Evolutionary conservation across 2,888 invertebrate genomes (phyloP).

Genomic region (Drosophila lacicola): DNA sequence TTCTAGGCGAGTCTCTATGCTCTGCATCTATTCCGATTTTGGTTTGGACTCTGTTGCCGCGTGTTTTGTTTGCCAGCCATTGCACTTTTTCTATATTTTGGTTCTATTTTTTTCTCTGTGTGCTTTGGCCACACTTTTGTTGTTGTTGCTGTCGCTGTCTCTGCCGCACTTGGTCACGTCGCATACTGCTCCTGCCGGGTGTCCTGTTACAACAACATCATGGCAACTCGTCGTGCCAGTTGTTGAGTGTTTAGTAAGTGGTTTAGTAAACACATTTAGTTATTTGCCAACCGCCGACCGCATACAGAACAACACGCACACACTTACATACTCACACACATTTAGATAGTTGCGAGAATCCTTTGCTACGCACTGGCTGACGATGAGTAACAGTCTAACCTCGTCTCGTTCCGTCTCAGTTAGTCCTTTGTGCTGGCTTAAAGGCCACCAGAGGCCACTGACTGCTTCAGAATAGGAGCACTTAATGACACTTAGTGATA

Average conservation of each 20-base stretch:
- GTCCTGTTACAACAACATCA: constrained; percentile 26
- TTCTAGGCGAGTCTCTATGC: constrained; percentile 31
- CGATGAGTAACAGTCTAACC: constrained; percentile 28
- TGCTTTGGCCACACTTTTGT: constrained; percentile 40
- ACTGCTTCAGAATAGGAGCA: constrained; percentile 43
- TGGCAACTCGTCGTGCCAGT: constrained; percentile 51
- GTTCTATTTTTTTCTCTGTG: constrained; percentile 28
- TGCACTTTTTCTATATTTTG: constrained; percentile 52
- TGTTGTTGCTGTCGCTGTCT: constrained; percentile 27
- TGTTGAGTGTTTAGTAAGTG: constrained; percentile 80
- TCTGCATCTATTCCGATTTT: constrained; percentile 46
- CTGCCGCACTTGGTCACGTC: constrained; percentile 74
- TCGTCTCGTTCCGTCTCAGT: constrained; percentile 19
- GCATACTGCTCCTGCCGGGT: constrained; percentile 41
- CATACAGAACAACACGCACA: constrained; percentile 36
- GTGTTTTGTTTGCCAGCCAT: constrained; percentile 31
- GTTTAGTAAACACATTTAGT: constrained; percentile 81
- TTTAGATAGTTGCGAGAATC: constrained; percentile 40
- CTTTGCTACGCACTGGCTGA: constrained; percentile 41
- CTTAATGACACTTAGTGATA: constrained; percentile 78
- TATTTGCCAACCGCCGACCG: constrained; percentile 71
- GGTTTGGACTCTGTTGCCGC: constrained; percentile 32
- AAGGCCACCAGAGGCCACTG: constrained; percentile 34
- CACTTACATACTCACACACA: constrained; percentile 15
- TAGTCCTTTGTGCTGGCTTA: constrained; percentile 44